phyloP scores from a whole-genome alignment of 2,888 invertebrate genomes.

The Nasonia oneida region DNA sequence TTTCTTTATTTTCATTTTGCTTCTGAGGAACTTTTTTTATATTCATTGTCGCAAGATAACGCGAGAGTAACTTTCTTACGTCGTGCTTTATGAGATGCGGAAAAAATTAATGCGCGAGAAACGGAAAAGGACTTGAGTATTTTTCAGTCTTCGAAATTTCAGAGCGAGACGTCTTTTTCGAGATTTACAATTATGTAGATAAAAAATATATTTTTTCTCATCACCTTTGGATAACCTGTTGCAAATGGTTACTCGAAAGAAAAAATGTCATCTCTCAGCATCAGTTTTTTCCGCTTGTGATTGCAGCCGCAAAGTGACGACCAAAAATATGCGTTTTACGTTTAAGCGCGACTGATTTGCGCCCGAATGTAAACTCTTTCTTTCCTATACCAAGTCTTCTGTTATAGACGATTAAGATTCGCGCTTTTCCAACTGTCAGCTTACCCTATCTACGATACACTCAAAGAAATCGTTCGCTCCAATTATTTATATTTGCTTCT shows the following conservation, averaged over 20 bases:
- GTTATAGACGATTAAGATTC: slow-evolving; percentile 31
- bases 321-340: slow-evolving; percentile 57
- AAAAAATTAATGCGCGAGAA: slow-evolving; percentile 42
- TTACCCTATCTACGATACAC: slow-evolving; percentile 34
- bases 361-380: slow-evolving; percentile 20
- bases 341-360: slow-evolving; percentile 27
- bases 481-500: not conserved
- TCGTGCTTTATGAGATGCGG: slow-evolving; percentile 55
- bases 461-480: slow-evolving; percentile 46
- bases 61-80: slow-evolving; percentile 63
- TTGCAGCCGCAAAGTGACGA: slow-evolving; percentile 62
- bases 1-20: slow-evolving; percentile 54
- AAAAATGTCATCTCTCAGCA: slow-evolving; percentile 38
- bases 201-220: slow-evolving; percentile 50
- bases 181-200: slow-evolving; percentile 32
- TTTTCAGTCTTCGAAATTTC: not conserved
- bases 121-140: not conserved
- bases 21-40: slow-evolving; percentile 58
- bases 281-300: slow-evolving; percentile 42
- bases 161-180: slow-evolving; percentile 9
- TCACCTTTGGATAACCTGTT: slow-evolving; percentile 3
- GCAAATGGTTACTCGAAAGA: slow-evolving; percentile 6
- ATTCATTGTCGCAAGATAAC: slow-evolving; percentile 59
- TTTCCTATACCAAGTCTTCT: not conserved
- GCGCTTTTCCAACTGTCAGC: slow-evolving; percentile 26